Percentiles rank a stretch among this genome's conserved stretches.
phyloP scores from a whole-genome alignment of 2,888 invertebrate genomes.

The Cylloceria caligata region DNA sequence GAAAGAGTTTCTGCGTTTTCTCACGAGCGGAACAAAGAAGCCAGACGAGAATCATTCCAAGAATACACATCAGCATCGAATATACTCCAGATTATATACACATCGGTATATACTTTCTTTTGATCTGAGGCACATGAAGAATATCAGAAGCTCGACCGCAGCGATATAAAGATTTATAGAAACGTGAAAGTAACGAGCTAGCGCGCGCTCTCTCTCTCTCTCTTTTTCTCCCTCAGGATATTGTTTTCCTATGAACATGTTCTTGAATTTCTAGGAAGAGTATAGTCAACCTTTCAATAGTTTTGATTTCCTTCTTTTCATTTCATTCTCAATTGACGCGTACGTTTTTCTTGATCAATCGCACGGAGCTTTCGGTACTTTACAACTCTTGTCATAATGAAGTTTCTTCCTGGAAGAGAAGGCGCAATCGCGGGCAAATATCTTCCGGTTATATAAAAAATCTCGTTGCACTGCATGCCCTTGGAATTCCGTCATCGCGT shows the following conservation, averaged over 20 bases:
- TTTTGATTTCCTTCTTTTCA: neutral
- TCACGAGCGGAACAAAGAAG: neutral
- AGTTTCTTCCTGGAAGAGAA: slow-evolving; percentile 14
- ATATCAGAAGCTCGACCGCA: slow-evolving; percentile 3
- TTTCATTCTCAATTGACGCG: neutral
- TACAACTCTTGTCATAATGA: slow-evolving; percentile 32
- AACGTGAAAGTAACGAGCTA: slow-evolving; percentile 17
- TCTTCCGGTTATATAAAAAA: slow-evolving; percentile 7
- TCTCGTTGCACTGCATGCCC: neutral
- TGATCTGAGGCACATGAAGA: slow-evolving; percentile 4
- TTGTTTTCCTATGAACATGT: neutral
- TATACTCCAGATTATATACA: slow-evolving; percentile 1
- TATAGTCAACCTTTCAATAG: neutral
- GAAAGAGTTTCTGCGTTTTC: neutral
- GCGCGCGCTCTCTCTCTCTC: no score
- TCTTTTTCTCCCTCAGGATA: neutral
- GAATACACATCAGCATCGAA: slow-evolving; percentile 6
- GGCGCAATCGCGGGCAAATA: neutral
- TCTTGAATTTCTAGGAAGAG: slow-evolving; percentile 4
- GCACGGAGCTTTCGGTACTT: no score
- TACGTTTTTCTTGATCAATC: neutral
- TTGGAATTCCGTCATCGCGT: neutral
- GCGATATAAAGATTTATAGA: neutral
- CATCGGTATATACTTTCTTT: slow-evolving; percentile 18
- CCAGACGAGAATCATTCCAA: slow-evolving; percentile 7